Conservation (phyloP, 2,797 vertebrate species). For the Alca torda region DNA sequence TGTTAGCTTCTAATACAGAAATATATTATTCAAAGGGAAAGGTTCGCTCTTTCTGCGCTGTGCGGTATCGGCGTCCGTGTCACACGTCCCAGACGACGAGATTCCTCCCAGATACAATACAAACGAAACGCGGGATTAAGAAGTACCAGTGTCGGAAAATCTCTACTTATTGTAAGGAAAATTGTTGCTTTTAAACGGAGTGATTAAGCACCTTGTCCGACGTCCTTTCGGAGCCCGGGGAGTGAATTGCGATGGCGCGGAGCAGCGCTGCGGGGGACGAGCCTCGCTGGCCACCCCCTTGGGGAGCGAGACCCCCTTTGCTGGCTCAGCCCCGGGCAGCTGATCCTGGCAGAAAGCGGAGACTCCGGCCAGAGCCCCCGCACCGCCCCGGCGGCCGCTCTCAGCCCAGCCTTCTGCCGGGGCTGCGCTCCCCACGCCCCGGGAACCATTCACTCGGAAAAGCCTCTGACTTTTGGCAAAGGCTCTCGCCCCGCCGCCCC, state of each 20-base stretch:
- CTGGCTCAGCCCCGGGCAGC: not conserved
- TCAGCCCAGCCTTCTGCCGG: too few relatives aligned
- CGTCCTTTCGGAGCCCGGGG: not conserved
- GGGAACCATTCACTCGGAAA: not conserved
- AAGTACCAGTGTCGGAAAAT: not conserved
- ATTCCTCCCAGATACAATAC: not conserved
- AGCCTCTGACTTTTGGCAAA: not conserved
- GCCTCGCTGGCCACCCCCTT: not conserved
- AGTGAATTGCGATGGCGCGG: rapidly evolving
- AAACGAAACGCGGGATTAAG: not conserved
- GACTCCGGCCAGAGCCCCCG: not conserved
- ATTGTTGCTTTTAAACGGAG: not conserved
- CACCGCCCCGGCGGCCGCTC: not conserved
- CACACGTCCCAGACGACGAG: not conserved
- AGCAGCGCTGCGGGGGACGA: not conserved
- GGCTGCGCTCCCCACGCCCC: not conserved
- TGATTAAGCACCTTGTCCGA: not conserved
- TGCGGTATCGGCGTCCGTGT: not conserved
- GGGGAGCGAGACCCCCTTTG: not conserved
- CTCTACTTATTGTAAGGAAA: not conserved
- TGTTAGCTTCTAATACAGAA: not conserved
- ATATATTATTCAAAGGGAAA: not conserved
- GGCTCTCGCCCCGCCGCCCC: rapidly evolving
- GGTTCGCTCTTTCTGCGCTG: not conserved
- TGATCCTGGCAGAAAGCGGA: not conserved